Percentiles rank a stretch among this genome's conserved stretches.
These are phyloP conservation scores for Hycleus phaleratus DNA, from an alignment of 1,140 invertebrate genomes.

Conservation along the genomic window DNA sequence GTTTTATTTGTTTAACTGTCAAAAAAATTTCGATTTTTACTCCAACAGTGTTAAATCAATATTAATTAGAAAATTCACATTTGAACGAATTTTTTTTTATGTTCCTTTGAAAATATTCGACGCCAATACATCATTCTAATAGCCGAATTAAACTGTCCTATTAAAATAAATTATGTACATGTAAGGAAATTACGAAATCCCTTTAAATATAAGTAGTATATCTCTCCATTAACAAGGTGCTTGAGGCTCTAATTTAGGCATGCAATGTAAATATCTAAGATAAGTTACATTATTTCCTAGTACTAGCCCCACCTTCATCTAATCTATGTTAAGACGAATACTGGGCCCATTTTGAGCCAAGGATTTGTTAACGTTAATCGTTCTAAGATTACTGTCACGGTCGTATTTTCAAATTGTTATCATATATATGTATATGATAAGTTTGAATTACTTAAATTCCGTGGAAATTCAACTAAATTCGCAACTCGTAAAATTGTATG, in stretches of 20 bases:
- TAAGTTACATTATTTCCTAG: conserved; percentile 18
- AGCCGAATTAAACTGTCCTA: conserved; percentile 22
- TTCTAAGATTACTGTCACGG: conserved; percentile 19
- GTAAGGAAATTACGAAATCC: conserved; percentile 26
- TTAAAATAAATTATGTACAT: conserved; percentile 25
- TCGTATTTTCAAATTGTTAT: conserved; percentile 18
- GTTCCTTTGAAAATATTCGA: conserved; percentile 2
- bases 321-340: conserved; percentile 20
- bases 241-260: conserved; percentile 21
- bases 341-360: conserved; percentile 15
- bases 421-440: conserved; percentile 7
- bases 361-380: conserved; percentile 19
- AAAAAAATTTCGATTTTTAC: neutral
- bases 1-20: conserved; percentile 9
- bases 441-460: conserved; percentile 4
- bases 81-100: too few species aligned
- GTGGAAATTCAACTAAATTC: conserved; percentile 4
- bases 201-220: conserved; percentile 25
- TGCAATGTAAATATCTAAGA: conserved; percentile 26
- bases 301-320: conserved; percentile 4
- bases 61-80: too few species aligned
- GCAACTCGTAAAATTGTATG: conserved; percentile 1
- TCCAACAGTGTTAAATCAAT: too few species aligned
- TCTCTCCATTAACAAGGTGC: conserved; percentile 26
- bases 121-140: conserved; percentile 19